Evolutionary conservation across 2,888 invertebrate species (phyloP).

Genomic region (Theretra japonica): DNA sequence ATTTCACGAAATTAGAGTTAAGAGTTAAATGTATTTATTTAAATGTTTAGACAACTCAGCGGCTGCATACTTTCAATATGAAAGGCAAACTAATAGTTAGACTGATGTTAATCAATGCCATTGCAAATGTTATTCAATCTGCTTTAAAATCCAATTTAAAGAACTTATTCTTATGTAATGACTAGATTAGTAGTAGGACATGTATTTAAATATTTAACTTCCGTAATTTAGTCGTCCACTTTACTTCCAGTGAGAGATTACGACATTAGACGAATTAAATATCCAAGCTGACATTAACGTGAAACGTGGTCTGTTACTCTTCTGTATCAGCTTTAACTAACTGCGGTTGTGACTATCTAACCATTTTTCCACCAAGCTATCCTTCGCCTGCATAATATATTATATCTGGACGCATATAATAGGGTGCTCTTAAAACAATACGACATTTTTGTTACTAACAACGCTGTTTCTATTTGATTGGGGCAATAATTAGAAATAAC

Average conservation of each 20-base stretch:
- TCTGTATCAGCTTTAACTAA: conserved; percentile 33
- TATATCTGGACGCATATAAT: conserved; percentile 21
- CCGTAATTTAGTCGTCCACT: conserved; percentile 52
- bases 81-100: conserved; percentile 57
- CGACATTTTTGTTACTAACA: conserved; percentile 20
- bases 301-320: conserved; percentile 13
- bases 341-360: conserved; percentile 44
- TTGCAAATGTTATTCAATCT: conserved; percentile 56
- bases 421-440: conserved; percentile 28
- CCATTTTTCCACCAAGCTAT: conserved; percentile 43
- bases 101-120: conserved; percentile 62
- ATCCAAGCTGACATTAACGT: conserved; percentile 11
- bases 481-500: conserved; percentile 73
- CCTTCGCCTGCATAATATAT: conserved; percentile 23
- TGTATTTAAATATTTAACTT: conserved; percentile 37
- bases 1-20: conserved; percentile 87
- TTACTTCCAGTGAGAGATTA: conserved; percentile 42
- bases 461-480: conserved; percentile 58
- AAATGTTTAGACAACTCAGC: conserved; percentile 40
- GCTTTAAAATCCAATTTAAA: conserved; percentile 57
- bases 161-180: conserved; percentile 40
- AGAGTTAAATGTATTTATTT: conserved; percentile 71
- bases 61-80: conserved; percentile 42
- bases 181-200: conserved; percentile 50
- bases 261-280: conserved; percentile 21